Evolutionary conservation across 2,113 vertebrate genomes (phyloP).

Genomic region (Acanthisitta chloris): DNA sequence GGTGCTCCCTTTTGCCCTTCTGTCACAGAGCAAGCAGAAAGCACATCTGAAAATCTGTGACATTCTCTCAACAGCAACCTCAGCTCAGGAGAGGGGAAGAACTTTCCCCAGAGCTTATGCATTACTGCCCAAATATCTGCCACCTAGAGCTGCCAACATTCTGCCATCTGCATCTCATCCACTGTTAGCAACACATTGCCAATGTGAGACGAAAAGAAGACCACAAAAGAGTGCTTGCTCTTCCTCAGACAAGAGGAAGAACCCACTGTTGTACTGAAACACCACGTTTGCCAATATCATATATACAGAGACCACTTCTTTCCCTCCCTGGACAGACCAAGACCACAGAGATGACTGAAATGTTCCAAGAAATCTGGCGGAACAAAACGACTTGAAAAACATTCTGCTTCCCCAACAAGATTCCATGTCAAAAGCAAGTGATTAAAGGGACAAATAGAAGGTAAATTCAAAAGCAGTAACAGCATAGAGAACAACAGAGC

Average conservation of each 20-base stretch:
- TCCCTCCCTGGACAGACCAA: not conserved
- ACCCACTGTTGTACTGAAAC: not conserved
- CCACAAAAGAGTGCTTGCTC: accelerated
- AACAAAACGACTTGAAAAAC: not conserved
- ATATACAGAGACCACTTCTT: not conserved
- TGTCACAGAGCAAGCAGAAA: not conserved
- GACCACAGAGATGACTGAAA: not conserved
- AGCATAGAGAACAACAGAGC: accelerated
- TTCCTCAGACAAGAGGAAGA: not conserved
- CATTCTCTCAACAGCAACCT: not conserved
- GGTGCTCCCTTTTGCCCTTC: not conserved
- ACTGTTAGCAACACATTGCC: not conserved
- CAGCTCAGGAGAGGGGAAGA: not conserved
- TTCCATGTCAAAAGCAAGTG: too few species aligned
- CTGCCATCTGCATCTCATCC: not conserved
- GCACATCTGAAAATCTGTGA: not conserved
- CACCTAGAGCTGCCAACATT: not conserved
- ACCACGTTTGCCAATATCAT: too few species aligned
- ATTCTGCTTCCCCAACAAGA: too few species aligned
- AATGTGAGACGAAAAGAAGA: not conserved
- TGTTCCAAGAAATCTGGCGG: not conserved
- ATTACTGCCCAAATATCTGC: not conserved
- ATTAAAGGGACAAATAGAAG: too few species aligned
- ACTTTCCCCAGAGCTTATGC: too few species aligned
- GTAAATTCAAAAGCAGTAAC: too few species aligned